Evolutionary conservation across 53 echinoderm and acorn worm genomes (phyloP), one percentile per base, ranked within the genome.

Genomic region (Patiria pectinifera): DNA sequence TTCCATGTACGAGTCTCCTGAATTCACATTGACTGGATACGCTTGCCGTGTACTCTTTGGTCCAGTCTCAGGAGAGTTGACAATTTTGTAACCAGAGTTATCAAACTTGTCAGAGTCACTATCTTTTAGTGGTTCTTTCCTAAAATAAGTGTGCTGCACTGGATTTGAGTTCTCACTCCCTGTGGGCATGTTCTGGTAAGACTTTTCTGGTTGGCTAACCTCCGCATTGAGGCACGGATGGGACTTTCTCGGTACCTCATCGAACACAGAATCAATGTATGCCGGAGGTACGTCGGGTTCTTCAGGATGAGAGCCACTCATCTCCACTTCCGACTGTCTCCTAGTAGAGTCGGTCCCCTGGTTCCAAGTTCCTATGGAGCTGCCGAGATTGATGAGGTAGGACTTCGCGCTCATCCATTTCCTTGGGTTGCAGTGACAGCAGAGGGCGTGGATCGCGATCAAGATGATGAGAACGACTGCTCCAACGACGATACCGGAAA

Each of bases 401-500:
- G 79, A 78, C 46, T 45, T 78, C 2, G 79, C 45, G 13, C 11
- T 53, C n/a, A 58, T 58, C 66, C 84, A 69, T 19, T 44, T 35
- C 59, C 45, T 62, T 26, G 78, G 78, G 43, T 62, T 78, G 78
- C 60, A 88, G 62, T 18, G 43, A 21, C 88, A 88, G 44, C 88
- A 88, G 6, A 78, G 18, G 45, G 78, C 63, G 62, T 62, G 62
- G 16, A 77, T 45, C 0, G 49, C 25, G 19, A 76, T 22, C 25
- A 88, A 24, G 21, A 88, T 2, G 18, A 78, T 75, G 21, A 87
- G 76, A 14, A 77, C 18, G 48, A 76, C 2, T 43, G 59, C 78
- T 18, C 88, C 88, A 21, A 78, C 88, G 43, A 35, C 62, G 18
- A 88, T 77, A 45, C 78, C 88, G 16, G 60, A 11, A 16, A 88